Conservation (phyloP, 2,888 invertebrate species). For the Trichogramma evanescens region DNA sequence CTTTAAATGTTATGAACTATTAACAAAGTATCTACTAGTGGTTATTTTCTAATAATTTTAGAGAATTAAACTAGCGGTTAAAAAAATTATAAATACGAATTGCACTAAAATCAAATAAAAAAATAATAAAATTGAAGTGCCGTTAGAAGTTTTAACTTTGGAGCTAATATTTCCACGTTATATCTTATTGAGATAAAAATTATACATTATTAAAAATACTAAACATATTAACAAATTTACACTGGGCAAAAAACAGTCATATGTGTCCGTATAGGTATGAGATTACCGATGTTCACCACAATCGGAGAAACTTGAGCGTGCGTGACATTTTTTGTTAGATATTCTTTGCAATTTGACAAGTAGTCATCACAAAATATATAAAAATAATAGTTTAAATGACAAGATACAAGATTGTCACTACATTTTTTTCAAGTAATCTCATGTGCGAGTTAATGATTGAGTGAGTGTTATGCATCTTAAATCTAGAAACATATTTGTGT, state of each 20-base stretch:
- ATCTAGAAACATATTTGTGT: slow-evolving; percentile 1
- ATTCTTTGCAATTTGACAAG: not conserved
- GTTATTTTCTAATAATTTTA: slow-evolving; percentile 3
- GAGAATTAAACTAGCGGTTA: slow-evolving; percentile 8
- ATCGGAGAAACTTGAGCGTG: not conserved
- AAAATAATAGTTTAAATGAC: slow-evolving; percentile 5
- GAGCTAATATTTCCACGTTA: slow-evolving; percentile 2
- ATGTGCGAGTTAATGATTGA: slow-evolving; percentile 15
- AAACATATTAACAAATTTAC: slow-evolving; percentile 46
- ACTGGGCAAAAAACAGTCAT: slow-evolving; percentile 21
- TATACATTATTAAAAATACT: slow-evolving; percentile 35
- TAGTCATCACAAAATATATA: not conserved
- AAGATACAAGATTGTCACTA: slow-evolving; percentile 16
- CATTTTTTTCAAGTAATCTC: slow-evolving; percentile 3
- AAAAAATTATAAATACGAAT: slow-evolving; percentile 13
- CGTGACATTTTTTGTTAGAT: not conserved
- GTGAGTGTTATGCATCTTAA: slow-evolving; percentile 9
- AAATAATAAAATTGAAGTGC: slow-evolving; percentile 3
- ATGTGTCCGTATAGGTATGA: slow-evolving; percentile 4
- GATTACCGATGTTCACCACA: not conserved
- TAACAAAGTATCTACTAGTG: slow-evolving; percentile 20
- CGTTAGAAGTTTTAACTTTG: slow-evolving; percentile 3
- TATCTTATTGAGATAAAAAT: slow-evolving; percentile 23
- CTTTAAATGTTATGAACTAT: slow-evolving; percentile 18
- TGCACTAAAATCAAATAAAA: slow-evolving; percentile 8